Evolutionary conservation across 2,797 vertebrate genomes (phyloP).

Genomic region (Todus mexicanus): DNA sequence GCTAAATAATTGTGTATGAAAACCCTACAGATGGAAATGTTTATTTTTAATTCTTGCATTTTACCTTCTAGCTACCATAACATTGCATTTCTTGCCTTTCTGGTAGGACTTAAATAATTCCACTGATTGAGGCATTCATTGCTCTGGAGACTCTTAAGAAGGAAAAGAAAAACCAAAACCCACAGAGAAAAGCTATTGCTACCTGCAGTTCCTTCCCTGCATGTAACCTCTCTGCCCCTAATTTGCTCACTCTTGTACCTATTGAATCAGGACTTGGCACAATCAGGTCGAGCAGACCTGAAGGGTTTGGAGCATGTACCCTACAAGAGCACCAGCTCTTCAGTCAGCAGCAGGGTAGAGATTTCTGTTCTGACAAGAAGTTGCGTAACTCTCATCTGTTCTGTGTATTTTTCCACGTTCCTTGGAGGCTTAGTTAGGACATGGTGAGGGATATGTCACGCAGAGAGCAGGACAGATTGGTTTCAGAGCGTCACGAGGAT

Average conservation of each 20-base stretch:
- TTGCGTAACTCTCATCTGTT: background rate
- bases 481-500: background rate
- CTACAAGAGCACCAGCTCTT: fast-evolving
- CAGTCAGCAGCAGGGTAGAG: background rate
- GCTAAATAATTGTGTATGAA: background rate
- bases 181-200: background rate
- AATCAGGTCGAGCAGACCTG: background rate
- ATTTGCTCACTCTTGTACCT: background rate
- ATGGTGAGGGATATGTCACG: background rate
- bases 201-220: background rate
- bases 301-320: background rate
- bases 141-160: background rate
- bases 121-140: background rate
- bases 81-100: background rate
- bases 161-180: background rate
- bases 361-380: background rate
- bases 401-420: background rate
- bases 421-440: background rate
- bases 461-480: background rate
- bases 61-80: background rate
- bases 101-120: background rate
- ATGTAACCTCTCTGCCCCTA: background rate
- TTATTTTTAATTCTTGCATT: background rate
- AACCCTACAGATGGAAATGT: background rate
- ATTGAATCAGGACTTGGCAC: background rate